These are phyloP conservation scores for Tenthredo scrophulariae DNA, from an alignment of 2,888 invertebrate genomes.

Conservation along the genomic window DNA sequence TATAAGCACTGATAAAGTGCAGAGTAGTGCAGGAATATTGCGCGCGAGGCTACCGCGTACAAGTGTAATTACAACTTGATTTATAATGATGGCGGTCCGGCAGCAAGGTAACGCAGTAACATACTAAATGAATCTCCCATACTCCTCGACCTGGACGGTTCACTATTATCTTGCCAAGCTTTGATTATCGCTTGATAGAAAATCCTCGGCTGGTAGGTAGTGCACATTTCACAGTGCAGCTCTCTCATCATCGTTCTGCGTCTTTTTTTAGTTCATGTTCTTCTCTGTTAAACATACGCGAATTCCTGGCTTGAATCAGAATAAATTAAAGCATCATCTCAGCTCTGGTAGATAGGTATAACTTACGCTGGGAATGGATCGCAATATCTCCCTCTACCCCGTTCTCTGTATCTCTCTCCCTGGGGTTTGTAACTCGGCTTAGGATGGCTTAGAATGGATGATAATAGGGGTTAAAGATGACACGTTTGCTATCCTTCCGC, in stretches of 20 bases:
- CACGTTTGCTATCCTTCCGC: conserved; percentile 34
- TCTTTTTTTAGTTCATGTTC: neutral
- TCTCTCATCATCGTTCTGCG: neutral
- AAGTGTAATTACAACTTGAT: conserved; percentile 71
- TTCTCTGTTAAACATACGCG: neutral
- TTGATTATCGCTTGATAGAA: conserved; percentile 43
- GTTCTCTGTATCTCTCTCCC: conserved; percentile 16
- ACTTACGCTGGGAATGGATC: neutral
- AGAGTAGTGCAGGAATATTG: neutral
- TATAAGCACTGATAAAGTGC: neutral
- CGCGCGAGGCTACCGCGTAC: conserved; percentile 57
- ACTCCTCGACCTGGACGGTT: neutral
- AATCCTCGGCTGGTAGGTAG: neutral
- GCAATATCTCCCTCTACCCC: conserved; percentile 10
- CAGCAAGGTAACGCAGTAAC: conserved; percentile 67
- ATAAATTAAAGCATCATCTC: conserved; percentile 7
- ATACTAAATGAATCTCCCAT: conserved; percentile 64
- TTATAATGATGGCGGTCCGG: conserved; percentile 71
- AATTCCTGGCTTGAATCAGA: conserved; percentile 14
- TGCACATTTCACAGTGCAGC: no score
- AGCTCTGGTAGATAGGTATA: neutral
- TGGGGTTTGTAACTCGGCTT: conserved; percentile 38
- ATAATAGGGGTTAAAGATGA: conserved; percentile 54
- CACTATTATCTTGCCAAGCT: conserved; percentile 7
- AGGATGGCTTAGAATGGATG: conserved; percentile 44